phyloP scores from a whole-genome alignment of 2,113 vertebrate genomes.

The Limnothrissa miodon region DNA sequence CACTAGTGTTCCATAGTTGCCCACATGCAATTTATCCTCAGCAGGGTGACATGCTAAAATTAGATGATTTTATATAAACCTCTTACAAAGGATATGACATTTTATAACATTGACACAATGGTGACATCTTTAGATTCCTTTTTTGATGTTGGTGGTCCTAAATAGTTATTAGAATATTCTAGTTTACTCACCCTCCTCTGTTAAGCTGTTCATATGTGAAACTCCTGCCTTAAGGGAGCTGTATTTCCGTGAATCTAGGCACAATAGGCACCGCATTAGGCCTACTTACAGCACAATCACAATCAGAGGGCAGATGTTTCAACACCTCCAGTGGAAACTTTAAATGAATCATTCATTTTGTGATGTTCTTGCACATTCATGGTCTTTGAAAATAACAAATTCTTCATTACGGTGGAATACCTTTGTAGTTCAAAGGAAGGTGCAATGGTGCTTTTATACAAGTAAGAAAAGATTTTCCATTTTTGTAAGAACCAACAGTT shows the following conservation, averaged over 20 bases:
- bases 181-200: slow-evolving; percentile 60
- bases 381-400: too few relatives aligned
- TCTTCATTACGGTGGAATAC: too few relatives aligned
- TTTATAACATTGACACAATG: neutral
- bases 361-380: neutral
- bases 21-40: neutral
- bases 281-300: slow-evolving; percentile 22
- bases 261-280: neutral
- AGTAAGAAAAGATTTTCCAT: too few relatives aligned
- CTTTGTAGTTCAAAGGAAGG: too few relatives aligned
- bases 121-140: neutral
- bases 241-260: slow-evolving; percentile 63
- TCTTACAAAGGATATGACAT: too few relatives aligned
- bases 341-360: neutral
- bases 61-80: neutral
- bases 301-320: neutral
- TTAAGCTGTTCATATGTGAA: slow-evolving; percentile 41
- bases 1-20: neutral
- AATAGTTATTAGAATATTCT: neutral
- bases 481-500: neutral
- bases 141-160: neutral
- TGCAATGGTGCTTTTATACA: too few relatives aligned
- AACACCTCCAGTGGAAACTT: neutral
- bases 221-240: slow-evolving; percentile 39
- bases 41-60: neutral